These are phyloP conservation scores for Cremastinae sp. DNA, from an alignment of 2,888 invertebrate species.

Conservation along the genomic window DNA sequence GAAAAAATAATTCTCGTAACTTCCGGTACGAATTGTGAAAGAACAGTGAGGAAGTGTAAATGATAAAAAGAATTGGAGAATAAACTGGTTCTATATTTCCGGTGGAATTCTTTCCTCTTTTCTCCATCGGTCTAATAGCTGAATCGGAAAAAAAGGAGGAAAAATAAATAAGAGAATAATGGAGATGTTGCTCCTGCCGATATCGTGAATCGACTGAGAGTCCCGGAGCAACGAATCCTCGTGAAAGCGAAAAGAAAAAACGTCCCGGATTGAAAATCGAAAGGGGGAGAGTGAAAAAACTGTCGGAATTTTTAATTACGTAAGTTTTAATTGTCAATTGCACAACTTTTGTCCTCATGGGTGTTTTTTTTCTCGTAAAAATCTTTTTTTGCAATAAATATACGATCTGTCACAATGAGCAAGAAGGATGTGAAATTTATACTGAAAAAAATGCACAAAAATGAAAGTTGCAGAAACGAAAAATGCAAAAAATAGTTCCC, in stretches of 20 bases:
- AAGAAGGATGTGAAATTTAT: no score
- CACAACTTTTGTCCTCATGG: neutral
- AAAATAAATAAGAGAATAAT: no score
- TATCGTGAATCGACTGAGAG: constrained; percentile 57
- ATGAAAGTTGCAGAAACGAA: neutral
- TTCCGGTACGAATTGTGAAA: no score
- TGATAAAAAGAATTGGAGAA: no score
- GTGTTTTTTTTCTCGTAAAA: neutral
- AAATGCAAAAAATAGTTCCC: no score
- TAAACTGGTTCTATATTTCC: no score
- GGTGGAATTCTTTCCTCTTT: no score
- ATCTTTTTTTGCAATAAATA: constrained; percentile 2
- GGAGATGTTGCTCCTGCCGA: constrained; percentile 70
- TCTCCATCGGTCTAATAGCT: no score
- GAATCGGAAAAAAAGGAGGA: no score
- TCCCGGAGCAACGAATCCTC: constrained; percentile 42
- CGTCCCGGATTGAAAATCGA: neutral
- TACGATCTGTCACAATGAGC: no score
- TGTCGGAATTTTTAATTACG: constrained; percentile 27
- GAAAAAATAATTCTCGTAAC: no score
- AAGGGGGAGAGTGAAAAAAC: constrained; percentile 17
- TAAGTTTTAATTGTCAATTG: constrained; percentile 12
- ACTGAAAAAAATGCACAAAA: neutral
- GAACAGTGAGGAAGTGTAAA: no score
- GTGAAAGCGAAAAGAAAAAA: neutral